Base-by-base conservation (phyloP, 92 coral and sea anemone species). In the Phymanthus crucifer region DNA sequence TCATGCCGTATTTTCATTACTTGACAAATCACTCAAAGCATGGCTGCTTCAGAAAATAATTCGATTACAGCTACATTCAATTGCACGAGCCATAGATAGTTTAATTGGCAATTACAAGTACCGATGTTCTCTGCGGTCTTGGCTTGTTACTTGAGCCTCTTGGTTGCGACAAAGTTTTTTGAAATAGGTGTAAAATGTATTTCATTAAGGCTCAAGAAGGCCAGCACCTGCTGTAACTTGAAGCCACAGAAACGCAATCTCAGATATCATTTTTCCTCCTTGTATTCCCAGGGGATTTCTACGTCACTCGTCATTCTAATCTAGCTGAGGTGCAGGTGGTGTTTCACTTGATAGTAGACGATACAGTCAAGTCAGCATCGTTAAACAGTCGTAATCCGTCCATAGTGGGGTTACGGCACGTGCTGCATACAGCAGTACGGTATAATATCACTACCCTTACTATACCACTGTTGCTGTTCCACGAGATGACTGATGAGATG, bases 401-500 rank as follows among this genome's bases (percentile, higher is more conserved):
- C 35, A 91, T 95, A 46, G 91, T 89, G 11, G 99, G 99, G 17
- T 74, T 95, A 37, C 75, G 99, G 50, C 90, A 94, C 40, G 91
- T 93, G 3, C 78, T 95, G 36, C 99, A 95, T 71, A 91, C 99
- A 0, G 99, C 99, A 5, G 97, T 94, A 32, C 87, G 99, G 26
- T 94, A 93, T 82, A 89, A 89, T 77, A 87, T 93, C 52, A 93
- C 93, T 23, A 95, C 99, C 29, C 84, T 95, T 36, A 93, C 97
- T 56, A 89, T 95, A 10, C 99, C 99, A 47, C 78, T 91, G 35
- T 68, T 95, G 80, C 86, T 95, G 31, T 90, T 89, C 50, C 97
- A 95, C 68, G 99, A 95, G 81, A 93, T 95, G 97, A 95, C 97
- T 0, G 99, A 95, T 90, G 99, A 95, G 46, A 95, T 95, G 98